Conservation (phyloP, 2,113 vertebrate species). For the Seriola rivoliana region DNA sequence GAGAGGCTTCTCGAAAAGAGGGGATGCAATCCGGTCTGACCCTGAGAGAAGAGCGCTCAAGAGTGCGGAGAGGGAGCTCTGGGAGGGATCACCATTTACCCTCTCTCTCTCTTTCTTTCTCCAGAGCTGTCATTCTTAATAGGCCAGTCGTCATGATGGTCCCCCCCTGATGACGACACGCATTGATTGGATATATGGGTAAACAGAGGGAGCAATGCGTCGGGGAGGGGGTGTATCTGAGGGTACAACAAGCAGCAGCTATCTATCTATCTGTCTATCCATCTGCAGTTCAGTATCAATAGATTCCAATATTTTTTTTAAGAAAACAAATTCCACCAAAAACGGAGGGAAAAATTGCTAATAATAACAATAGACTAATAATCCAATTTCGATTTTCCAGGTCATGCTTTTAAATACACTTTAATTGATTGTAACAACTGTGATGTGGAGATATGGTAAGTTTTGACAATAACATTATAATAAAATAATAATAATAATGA, state of each 20-base stretch:
- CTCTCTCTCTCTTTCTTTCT: slow-evolving; percentile 88
- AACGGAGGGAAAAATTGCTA: not conserved
- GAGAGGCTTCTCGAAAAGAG: slow-evolving; percentile 72
- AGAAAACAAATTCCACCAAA: not conserved
- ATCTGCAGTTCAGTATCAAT: not conserved
- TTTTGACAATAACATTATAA: not conserved
- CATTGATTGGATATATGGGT: slow-evolving; percentile 91
- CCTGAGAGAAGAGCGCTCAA: slow-evolving; percentile 90
- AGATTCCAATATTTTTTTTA: not conserved
- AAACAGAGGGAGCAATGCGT: slow-evolving; percentile 91
- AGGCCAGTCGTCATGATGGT: slow-evolving; percentile 94
- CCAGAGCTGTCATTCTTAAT: slow-evolving; percentile 97
- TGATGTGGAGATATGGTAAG: not conserved
- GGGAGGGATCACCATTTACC: slow-evolving; percentile 98
- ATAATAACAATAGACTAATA: not conserved
- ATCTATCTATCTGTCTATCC: not conserved
- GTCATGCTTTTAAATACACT: not conserved
- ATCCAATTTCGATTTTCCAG: not conserved
- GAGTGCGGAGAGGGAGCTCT: slow-evolving; percentile 90
- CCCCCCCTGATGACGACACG: slow-evolving; percentile 95
- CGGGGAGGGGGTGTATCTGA: slow-evolving; percentile 77
- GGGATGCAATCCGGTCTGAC: slow-evolving; percentile 88
- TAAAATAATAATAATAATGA: too few relatives aligned
- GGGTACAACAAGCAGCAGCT: slow-evolving; percentile 78
- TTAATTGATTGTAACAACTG: not conserved